phyloP scores from a whole-genome alignment of 2,888 invertebrate species.

The Nephrotoma appendiculata region DNA sequence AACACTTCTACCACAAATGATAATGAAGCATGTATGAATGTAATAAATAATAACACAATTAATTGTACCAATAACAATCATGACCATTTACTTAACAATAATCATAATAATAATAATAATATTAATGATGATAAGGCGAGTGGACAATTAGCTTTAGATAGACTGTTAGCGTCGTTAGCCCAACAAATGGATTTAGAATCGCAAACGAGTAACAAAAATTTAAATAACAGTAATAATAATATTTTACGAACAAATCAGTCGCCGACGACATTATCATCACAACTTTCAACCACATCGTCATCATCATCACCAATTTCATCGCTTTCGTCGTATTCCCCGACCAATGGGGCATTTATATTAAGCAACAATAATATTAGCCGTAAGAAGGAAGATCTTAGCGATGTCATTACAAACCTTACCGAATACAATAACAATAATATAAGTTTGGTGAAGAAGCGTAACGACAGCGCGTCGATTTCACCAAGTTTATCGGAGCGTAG shows the following conservation, averaged over 20 bases:
- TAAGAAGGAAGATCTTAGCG: not conserved
- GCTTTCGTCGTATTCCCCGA: not conserved
- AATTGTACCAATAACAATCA: constrained; percentile 12
- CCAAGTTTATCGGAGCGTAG: constrained; percentile 19
- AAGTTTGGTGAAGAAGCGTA: not conserved
- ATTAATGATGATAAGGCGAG: constrained; percentile 8
- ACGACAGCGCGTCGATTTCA: constrained; percentile 18
- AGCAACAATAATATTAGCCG: constrained; percentile 14
- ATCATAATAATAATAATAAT: constrained; percentile 11
- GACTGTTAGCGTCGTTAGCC: constrained; percentile 16
- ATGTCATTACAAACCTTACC: constrained; percentile 9
- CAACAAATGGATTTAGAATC: constrained; percentile 12
- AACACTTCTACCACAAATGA: not conserved
- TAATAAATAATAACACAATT: constrained; percentile 4
- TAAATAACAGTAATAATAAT: not conserved
- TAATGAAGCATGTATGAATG: not conserved
- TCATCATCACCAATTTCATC: constrained; percentile 13
- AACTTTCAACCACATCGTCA: not conserved
- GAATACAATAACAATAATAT: not conserved
- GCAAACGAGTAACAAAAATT: constrained; percentile 10
- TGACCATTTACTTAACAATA: constrained; percentile 12
- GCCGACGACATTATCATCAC: not conserved
- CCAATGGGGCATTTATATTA: not conserved
- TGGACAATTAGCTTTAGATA: constrained; percentile 17
- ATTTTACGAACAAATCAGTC: not conserved